Percentiles rank a stretch among this genome's conserved stretches.
These are phyloP conservation scores for Trematomus bernacchii DNA, from an alignment of 2,797 vertebrate genomes.

Conservation along the genomic window DNA sequence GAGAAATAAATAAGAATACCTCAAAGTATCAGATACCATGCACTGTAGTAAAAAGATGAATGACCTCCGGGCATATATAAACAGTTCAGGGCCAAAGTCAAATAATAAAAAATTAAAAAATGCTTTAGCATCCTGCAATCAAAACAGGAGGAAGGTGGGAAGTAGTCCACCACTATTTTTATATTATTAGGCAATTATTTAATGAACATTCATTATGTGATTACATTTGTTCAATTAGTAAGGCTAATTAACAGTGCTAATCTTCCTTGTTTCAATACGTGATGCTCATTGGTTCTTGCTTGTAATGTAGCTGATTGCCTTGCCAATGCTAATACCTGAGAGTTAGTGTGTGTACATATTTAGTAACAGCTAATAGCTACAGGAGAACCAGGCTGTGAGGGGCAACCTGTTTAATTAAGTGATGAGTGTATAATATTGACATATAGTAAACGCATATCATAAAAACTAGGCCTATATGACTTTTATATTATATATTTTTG, in stretches of 20 bases:
- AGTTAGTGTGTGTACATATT: background rate
- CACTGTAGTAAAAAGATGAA: accelerated
- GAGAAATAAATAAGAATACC: background rate
- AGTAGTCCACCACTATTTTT: too few species aligned
- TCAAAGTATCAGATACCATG: background rate
- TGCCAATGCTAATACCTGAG: background rate
- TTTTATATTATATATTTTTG: too few species aligned
- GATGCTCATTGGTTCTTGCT: constrained; percentile 1
- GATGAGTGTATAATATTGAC: too few species aligned
- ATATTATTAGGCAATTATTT: too few species aligned
- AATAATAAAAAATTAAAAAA: background rate
- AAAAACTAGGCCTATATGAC: too few species aligned
- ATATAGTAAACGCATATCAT: too few species aligned
- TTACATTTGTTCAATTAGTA: background rate
- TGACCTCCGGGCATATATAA: background rate
- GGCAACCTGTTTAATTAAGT: too few species aligned
- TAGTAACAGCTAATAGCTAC: background rate
- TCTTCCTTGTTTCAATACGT: background rate
- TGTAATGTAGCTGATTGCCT: background rate
- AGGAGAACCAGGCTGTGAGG: background rate
- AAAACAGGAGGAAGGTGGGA: background rate
- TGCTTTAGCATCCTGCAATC: background rate
- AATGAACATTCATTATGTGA: background rate
- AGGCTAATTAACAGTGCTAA: background rate
- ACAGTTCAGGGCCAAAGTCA: background rate